These are phyloP conservation scores for Pseudomyrmex concolor DNA, from an alignment of 1,140 invertebrate genomes.

Conservation along the genomic window DNA sequence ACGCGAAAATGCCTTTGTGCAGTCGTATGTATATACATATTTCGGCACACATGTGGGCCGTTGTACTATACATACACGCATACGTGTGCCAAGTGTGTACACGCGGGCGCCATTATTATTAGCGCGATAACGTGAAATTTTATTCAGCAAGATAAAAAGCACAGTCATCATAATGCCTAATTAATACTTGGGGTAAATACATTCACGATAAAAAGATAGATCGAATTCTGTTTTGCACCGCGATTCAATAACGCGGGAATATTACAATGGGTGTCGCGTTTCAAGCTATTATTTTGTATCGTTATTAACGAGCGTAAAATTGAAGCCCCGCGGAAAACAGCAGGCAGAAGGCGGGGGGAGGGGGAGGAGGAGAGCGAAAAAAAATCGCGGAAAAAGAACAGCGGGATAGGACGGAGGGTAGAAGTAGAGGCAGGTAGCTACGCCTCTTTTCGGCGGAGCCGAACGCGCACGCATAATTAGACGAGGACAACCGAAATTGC, in stretches of 20 bases:
- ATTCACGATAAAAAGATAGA: conserved; percentile 59
- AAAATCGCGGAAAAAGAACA: conserved; percentile 50
- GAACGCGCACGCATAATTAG: conserved; percentile 57
- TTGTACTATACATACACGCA: not conserved
- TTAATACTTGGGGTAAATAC: conserved; percentile 53
- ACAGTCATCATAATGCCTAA: conserved; percentile 57
- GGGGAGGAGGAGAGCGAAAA: conserved; percentile 30
- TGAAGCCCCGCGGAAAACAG: conserved; percentile 56
- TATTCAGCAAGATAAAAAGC: conserved; percentile 39
- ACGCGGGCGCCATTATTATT: conserved; percentile 18
- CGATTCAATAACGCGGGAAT: conserved; percentile 62
- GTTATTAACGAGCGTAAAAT: conserved; percentile 62
- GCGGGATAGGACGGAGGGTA: conserved; percentile 27
- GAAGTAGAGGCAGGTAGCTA: conserved; percentile 25
- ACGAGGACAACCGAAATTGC: conserved; percentile 55
- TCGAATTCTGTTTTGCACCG: conserved; percentile 60
- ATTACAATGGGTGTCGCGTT: conserved; percentile 56
- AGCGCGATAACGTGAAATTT: conserved; percentile 44
- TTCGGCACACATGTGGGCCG: not conserved
- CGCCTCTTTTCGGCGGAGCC: conserved; percentile 55
- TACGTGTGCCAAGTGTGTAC: conserved; percentile 1
- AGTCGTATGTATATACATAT: not conserved
- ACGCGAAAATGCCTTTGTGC: conserved; percentile 27
- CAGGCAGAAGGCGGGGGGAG: not conserved
- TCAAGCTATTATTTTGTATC: conserved; percentile 62